Evolutionary conservation across 2,797 vertebrate genomes (phyloP).

Genomic region (Acridotheres tristis): DNA sequence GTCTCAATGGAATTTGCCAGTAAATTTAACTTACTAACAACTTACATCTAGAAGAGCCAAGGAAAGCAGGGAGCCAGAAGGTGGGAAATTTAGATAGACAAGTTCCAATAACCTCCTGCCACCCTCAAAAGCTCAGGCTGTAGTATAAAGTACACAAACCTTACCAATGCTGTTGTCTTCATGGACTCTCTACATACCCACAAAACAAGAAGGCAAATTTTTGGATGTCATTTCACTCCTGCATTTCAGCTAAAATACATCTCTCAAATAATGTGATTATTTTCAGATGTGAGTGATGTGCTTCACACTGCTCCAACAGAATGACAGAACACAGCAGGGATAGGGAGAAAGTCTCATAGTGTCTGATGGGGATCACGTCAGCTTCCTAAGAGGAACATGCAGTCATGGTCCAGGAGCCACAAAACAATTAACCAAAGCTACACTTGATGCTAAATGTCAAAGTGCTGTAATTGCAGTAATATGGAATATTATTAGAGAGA

Average conservation of each 20-base stretch:
- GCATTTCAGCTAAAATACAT: neutral
- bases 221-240: neutral
- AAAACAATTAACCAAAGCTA: neutral
- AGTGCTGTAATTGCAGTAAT: neutral
- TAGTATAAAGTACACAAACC: neutral
- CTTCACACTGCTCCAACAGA: neutral
- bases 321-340: neutral
- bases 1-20: neutral
- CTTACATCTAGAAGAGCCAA: neutral
- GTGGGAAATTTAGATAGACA: neutral
- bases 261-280: neutral
- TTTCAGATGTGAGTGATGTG: neutral
- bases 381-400: neutral
- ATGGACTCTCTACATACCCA: neutral
- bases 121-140: neutral
- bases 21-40: neutral
- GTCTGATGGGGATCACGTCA: neutral
- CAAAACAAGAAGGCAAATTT: neutral
- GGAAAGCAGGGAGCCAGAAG: neutral
- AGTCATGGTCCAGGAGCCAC: neutral
- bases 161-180: neutral
- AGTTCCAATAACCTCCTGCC: neutral
- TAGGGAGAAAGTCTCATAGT: neutral
- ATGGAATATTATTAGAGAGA: neutral
- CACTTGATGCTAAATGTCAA: neutral